Base-by-base conservation (phyloP, 2,113 vertebrate species). In the Scytalopus superciliaris region DNA sequence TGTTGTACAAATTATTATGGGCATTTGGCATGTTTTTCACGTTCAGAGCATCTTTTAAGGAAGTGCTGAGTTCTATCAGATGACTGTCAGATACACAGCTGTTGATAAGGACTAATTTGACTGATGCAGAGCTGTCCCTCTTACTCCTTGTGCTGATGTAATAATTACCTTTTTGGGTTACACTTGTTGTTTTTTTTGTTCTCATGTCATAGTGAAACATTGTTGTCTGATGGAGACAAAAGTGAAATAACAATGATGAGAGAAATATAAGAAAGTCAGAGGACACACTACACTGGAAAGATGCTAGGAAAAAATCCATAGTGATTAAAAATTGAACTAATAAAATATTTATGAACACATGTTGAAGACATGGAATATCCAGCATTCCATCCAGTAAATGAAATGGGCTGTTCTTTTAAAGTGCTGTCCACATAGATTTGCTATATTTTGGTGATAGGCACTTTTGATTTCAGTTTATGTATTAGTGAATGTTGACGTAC, bases 1-100 rank as follows among this genome's bases (percentile, higher is more conserved):
- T 7, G 3, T 24, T 62, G 13, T 45, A 27, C 35, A 23, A 33
- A 0, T 27, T 8, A 24, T 55, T 19, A 2, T 12, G 7, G 37
- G 50, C 5, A 12, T 64, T 74, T 50, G 63, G 24, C 21, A 11
- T 69, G 10, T 11, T 69, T 84, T 19, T 19, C 18, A 10, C 12
- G 4, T 59, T 49, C 53, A 12, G 53, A 82, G n/a, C 3, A 10
- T 42, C 9, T 49, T 56, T 81, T 39, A 22, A 80, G 12, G 57
- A 30, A 62, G 13, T 76, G 19, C 16, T 49, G n/a, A 47, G 19
- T 50, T 82, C 1, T 27, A 6, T 75, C 8, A 30, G 33, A 37
- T 87, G 35, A 39, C 12, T 35, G 14, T 63, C 4, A 3, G 18
- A 59, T 33, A 52, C 5, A 2, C 42, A n/a, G 11, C n/a, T 83